Evolutionary conservation across 2,888 invertebrate species (phyloP).

Genomic region (Drosophila pseudotalamancana): DNA sequence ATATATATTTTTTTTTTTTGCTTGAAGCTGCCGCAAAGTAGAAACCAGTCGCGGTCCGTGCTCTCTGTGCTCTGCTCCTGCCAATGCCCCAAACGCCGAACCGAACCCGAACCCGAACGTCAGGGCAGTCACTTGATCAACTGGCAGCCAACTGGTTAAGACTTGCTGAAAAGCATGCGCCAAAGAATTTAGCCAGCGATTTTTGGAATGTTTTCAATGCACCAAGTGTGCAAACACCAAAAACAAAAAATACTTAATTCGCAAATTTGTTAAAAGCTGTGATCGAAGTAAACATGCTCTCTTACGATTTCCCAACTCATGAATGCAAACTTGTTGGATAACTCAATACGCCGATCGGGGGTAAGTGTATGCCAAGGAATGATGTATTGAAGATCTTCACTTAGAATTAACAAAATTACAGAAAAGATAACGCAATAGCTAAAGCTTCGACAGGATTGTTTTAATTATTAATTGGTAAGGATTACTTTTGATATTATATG

Average conservation of each 20-base stretch:
- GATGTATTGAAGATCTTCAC: neutral
- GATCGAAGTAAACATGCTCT: slow-evolving; percentile 6
- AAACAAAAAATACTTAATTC: slow-evolving; percentile 38
- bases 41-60: slow-evolving; percentile 60
- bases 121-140: slow-evolving; percentile 70
- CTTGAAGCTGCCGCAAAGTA: slow-evolving; percentile 59
- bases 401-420: neutral
- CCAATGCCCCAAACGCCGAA: slow-evolving; percentile 65
- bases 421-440: neutral
- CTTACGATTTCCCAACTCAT: neutral
- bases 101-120: slow-evolving; percentile 34
- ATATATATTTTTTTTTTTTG: slow-evolving; percentile 8
- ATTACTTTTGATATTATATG: neutral
- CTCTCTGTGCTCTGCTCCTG: slow-evolving; percentile 53
- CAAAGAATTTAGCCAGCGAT: slow-evolving; percentile 75
- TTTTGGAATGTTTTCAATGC: slow-evolving; percentile 78
- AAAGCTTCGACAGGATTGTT: neutral
- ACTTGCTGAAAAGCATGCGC: slow-evolving; percentile 76
- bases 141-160: slow-evolving; percentile 70
- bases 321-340: neutral
- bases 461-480: neutral
- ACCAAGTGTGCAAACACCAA: slow-evolving; percentile 69
- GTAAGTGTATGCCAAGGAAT: slow-evolving; percentile 8
- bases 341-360: neutral
- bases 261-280: neutral